Evolutionary conservation across 1,140 invertebrate genomes (phyloP), one percentile per base, ranked within the genome.

Genomic region (Pogonomyrmex californicus): DNA sequence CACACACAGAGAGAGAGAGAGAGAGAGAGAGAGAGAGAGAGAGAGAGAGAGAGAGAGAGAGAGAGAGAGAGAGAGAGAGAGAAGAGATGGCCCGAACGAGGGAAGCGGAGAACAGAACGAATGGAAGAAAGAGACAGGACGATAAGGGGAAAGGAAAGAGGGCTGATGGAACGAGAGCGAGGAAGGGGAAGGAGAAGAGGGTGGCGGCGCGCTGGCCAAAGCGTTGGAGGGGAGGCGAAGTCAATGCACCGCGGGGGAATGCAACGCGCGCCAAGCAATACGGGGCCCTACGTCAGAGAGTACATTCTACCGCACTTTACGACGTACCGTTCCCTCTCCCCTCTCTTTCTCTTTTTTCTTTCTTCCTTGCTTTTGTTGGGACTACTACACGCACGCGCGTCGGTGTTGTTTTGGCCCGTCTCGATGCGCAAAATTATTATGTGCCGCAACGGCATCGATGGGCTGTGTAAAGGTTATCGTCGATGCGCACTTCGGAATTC

Each of bases 181-280:
- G 9, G 51, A 68, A 41, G 7, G 70, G 58, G 49, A 63, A 79
- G 62, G 44, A 41, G 70, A 56, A 82, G 65, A 63, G 86, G 76
- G 87, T 83, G 68, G 70, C 36, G 73, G 70, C 70, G 62, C 49
- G 87, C 51, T 54, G 86, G 79, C 51, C 60, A 71, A 65, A 82
- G 73, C 71, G 81, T 78, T 87, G 86, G 90, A 91, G 92, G 89
- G 91, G 90, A 90, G 87, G 87, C 87, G 89, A 92, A 95, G 94
- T 94, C 93, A 94, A 94, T 94, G 94, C 93, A 94, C 94, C 92
- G 90, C 93, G 90, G 91, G 93, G 91, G 94, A 94, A 94, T 94
- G 94, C 94, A 94, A 93, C 90, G 90, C 87, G 86, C 88, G 86
- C 91, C 92, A 86, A 82, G 88, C 91, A 90, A 92, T 92, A 93